phyloP scores from a whole-genome alignment of 2,888 invertebrate species.

The Lochmaea capreae region DNA sequence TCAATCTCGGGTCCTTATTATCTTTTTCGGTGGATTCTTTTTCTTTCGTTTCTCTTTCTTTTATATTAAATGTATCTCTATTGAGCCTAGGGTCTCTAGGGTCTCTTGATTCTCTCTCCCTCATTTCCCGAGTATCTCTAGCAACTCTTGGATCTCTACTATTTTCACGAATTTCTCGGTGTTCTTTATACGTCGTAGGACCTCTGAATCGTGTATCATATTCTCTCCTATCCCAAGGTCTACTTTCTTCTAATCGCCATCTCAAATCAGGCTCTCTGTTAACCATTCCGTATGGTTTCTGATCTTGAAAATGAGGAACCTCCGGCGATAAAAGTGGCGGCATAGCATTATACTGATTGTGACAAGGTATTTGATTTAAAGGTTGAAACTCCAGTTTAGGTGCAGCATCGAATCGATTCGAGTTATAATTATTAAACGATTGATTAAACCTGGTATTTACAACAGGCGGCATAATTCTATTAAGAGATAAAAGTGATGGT shows the following conservation, averaged over 20 bases:
- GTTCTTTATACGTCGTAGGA: constrained; percentile 52
- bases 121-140: constrained; percentile 32
- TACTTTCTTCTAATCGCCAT: constrained; percentile 40
- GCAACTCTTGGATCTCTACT: constrained; percentile 42
- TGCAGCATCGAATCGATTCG: constrained; percentile 33
- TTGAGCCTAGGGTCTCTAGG: constrained; percentile 32
- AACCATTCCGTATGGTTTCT: constrained; percentile 37
- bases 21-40: constrained; percentile 15
- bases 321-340: constrained; percentile 42
- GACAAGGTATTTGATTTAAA: constrained; percentile 30
- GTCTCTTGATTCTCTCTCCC: constrained; percentile 29
- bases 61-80: constrained; percentile 24
- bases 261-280: constrained; percentile 30
- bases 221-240: constrained; percentile 41
- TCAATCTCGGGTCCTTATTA: constrained; percentile 28
- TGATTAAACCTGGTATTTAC: constrained; percentile 32
- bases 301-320: constrained; percentile 41
- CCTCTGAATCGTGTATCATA: constrained; percentile 43
- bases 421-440: constrained; percentile 25
- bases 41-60: constrained; percentile 18
- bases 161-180: constrained; percentile 50
- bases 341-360: constrained; percentile 36
- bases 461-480: constrained; percentile 14
- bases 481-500: constrained; percentile 10
- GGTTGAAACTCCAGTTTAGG: constrained; percentile 44